Conservation (phyloP, 1,140 invertebrate species). For the Polypedilum pembai region DNA sequence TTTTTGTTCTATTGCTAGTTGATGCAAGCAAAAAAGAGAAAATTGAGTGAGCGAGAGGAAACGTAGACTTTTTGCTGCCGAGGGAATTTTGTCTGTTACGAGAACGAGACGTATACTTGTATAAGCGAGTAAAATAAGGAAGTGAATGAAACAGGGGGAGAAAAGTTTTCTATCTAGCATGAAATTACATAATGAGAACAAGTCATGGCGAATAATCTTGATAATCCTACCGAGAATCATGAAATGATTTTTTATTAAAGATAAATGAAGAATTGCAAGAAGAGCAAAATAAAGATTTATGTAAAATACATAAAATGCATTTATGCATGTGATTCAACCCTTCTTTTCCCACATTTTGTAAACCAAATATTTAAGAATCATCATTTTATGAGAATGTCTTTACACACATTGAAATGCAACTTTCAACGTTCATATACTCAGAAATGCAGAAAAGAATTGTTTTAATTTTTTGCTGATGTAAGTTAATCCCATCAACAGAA, state of each 20-base stretch:
- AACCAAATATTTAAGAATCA: conserved; percentile 1
- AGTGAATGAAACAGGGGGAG: no score
- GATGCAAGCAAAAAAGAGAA: background rate
- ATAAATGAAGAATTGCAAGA: background rate
- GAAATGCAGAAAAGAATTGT: background rate
- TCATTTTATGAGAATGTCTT: background rate
- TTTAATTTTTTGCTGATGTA: conserved; percentile 14
- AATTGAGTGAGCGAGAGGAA: no score
- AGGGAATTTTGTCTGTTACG: background rate
- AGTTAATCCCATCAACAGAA: conserved; percentile 11
- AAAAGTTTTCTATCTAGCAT: background rate
- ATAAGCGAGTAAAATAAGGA: no score
- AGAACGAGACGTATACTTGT: no score
- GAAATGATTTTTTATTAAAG: conserved; percentile 1
- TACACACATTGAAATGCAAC: background rate
- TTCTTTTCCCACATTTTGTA: background rate
- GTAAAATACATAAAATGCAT: background rate
- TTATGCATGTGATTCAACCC: background rate
- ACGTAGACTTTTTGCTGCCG: conserved; percentile 3
- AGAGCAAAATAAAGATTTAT: background rate
- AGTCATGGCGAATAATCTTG: background rate
- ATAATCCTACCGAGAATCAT: background rate
- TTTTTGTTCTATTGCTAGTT: background rate
- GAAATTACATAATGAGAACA: conserved; percentile 1
- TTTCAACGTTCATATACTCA: background rate